Conservation (phyloP, 2,113 vertebrate species). For the Riparia riparia region DNA sequence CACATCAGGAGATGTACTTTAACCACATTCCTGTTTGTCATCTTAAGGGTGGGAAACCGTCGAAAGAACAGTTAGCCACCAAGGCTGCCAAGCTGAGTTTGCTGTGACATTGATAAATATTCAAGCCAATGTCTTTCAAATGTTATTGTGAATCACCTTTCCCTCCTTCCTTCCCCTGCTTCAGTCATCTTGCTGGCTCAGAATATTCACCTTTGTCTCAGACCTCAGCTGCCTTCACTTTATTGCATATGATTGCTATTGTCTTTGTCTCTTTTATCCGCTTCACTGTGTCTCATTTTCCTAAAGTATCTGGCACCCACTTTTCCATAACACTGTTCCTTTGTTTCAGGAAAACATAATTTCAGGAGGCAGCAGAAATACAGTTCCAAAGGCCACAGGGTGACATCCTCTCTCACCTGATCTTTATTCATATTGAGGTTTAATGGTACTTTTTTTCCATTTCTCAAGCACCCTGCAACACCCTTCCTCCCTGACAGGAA, state of each 20-base stretch:
- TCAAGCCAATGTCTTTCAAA: conserved; percentile 79
- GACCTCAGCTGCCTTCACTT: conserved; percentile 76
- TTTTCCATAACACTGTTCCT: conserved; percentile 80
- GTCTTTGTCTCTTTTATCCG: conserved; percentile 81
- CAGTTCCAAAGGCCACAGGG: conserved; percentile 78
- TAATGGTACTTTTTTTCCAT: conserved; percentile 76
- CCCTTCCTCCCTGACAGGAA: conserved; percentile 85
- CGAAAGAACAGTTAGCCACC: conserved; percentile 63
- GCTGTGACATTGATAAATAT: conserved; percentile 70
- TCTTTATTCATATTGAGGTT: conserved; percentile 79
- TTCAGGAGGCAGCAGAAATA: conserved; percentile 78
- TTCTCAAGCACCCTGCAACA: conserved; percentile 80
- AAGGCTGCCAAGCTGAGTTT: conserved; percentile 69
- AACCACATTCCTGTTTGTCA: conserved; percentile 70
- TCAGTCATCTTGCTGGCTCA: conserved; percentile 82
- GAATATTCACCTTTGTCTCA: conserved; percentile 77
- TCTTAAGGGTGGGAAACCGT: conserved; percentile 66
- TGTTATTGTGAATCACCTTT: conserved; percentile 78
- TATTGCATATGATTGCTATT: conserved; percentile 70
- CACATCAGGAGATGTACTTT: conserved; percentile 7
- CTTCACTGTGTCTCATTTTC: conserved; percentile 79
- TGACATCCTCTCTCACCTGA: conserved; percentile 83
- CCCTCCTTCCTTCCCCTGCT: conserved; percentile 83
- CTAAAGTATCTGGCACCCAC: conserved; percentile 81
- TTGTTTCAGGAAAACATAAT: conserved; percentile 81